Evolutionary conservation across 2,888 invertebrate species (phyloP).

Genomic region (Oxytorus armatus): DNA sequence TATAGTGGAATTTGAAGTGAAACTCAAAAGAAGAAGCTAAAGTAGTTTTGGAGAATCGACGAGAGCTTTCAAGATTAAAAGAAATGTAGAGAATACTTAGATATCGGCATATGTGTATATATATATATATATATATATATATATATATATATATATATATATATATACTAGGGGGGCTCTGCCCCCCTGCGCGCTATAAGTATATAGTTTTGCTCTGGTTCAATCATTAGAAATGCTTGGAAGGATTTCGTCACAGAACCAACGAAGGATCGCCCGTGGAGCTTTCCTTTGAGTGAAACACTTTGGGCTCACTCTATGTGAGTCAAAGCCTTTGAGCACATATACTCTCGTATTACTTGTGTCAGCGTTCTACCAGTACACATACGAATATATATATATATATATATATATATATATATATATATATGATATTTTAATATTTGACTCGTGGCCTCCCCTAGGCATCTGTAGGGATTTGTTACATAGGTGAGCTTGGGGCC

Average conservation of each 20-base stretch:
- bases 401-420: too few species aligned
- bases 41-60: slow-evolving; percentile 13
- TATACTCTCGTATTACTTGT: slow-evolving; percentile 63
- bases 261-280: too few species aligned
- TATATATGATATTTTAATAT: too few species aligned
- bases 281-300: slow-evolving; percentile 40
- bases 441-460: too few species aligned
- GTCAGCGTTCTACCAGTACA: slow-evolving; percentile 29
- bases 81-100: neutral
- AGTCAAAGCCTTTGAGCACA: slow-evolving; percentile 76
- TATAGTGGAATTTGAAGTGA: neutral
- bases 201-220: slow-evolving; percentile 44
- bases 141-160: neutral
- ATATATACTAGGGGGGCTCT: too few species aligned
- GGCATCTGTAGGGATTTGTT: too few species aligned
- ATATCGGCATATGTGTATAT: neutral
- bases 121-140: neutral
- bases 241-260: too few species aligned
- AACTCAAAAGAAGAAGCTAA: neutral
- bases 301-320: slow-evolving; percentile 49
- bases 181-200: too few species aligned
- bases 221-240: slow-evolving; percentile 75
- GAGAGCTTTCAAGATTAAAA: slow-evolving; percentile 13
- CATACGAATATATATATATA: too few species aligned
- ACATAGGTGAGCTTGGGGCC: too few species aligned